A percentile compares a stretch with the other conserved stretches of the same genome.
Conservation (phyloP, 1,140 invertebrate genomes). For the Polypedilum pembai region DNA sequence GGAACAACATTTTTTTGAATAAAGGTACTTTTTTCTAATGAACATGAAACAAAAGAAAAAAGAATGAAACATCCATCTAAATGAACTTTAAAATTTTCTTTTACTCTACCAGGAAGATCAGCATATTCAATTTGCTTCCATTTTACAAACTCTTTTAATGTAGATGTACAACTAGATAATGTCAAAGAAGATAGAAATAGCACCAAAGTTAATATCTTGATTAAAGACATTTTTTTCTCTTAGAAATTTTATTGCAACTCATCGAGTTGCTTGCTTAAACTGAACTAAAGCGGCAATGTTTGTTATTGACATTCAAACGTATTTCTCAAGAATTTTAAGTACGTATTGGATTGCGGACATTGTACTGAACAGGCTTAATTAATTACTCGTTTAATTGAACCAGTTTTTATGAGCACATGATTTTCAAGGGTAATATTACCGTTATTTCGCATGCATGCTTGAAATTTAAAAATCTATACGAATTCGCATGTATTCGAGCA, state of each 20-base stretch:
- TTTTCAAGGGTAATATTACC: not conserved
- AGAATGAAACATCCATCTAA: not conserved
- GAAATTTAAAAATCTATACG: not conserved
- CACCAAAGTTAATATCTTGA: not conserved
- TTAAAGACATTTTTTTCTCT: not conserved
- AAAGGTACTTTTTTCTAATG: not conserved
- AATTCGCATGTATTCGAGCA: not conserved
- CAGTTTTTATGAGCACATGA: not conserved
- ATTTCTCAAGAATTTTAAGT: too few species aligned
- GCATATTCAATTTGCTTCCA: conserved; percentile 7
- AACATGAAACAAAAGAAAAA: not conserved
- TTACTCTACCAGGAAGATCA: not conserved
- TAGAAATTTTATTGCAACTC: not conserved
- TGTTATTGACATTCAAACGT: not conserved
- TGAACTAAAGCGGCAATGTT: not conserved
- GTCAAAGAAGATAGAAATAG: not conserved
- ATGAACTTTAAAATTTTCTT: not conserved
- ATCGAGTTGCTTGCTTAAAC: not conserved
- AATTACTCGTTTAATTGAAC: conserved; percentile 13
- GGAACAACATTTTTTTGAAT: conserved; percentile 1
- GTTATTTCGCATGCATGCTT: not conserved
- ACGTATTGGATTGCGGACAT: not conserved
- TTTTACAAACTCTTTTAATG: not conserved
- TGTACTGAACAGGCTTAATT: not conserved
- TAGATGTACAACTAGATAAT: not conserved